Percentiles rank a stretch among this genome's conserved stretches.
Evolutionary conservation across 2,888 invertebrate genomes (phyloP).

Genomic region (Bombyx huttoni): DNA sequence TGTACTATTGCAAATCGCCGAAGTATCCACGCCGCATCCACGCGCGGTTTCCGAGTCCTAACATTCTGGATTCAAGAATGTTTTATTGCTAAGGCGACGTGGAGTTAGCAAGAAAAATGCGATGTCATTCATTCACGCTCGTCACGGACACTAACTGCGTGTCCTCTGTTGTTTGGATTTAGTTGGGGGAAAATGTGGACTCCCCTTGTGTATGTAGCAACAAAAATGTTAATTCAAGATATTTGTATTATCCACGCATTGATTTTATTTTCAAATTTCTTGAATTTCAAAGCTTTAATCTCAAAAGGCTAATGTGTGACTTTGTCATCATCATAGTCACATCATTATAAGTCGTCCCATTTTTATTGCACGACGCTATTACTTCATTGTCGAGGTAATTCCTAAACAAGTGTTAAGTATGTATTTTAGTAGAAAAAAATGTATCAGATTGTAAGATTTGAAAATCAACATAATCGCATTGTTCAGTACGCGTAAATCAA

Average conservation of each 20-base stretch:
- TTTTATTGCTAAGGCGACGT: conserved; percentile 55
- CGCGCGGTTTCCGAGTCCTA: conserved; percentile 42
- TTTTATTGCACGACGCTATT: too few relatives aligned
- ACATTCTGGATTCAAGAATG: conserved; percentile 62
- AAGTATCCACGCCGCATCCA: conserved; percentile 33
- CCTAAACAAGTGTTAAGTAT: too few relatives aligned
- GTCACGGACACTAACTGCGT: conserved; percentile 64
- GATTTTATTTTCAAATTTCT: not conserved
- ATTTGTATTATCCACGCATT: not conserved
- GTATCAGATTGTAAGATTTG: too few relatives aligned
- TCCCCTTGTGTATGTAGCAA: not conserved
- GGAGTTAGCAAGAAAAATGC: conserved; percentile 60
- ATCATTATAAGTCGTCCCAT: too few relatives aligned
- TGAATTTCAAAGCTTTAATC: not conserved
- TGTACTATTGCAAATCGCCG: conserved; percentile 27
- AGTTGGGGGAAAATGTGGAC: conserved; percentile 34
- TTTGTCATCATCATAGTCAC: too few relatives aligned
- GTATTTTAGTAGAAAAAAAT: too few relatives aligned
- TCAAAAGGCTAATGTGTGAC: too few relatives aligned
- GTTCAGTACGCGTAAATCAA: too few relatives aligned
- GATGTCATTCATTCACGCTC: conserved; percentile 57
- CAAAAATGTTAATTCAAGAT: not conserved
- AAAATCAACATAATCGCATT: too few relatives aligned
- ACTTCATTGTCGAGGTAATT: too few relatives aligned
- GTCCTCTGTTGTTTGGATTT: conserved; percentile 58